phyloP scores from a whole-genome alignment of 2,113 vertebrate genomes.

The Ornithorhynchus anatinus region DNA sequence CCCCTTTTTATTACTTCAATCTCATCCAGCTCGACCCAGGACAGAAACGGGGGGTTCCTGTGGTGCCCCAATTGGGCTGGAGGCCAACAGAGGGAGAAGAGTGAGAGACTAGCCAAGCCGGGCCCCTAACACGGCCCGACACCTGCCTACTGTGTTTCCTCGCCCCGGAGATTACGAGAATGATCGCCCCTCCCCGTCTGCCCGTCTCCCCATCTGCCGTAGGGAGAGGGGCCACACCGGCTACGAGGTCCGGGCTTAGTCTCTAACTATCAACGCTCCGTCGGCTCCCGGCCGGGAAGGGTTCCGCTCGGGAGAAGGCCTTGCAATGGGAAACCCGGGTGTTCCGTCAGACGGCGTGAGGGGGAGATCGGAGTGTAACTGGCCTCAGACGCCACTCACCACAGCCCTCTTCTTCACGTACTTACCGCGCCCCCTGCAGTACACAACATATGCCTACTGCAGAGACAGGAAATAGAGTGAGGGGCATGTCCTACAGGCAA shows the following conservation, averaged over 20 bases:
- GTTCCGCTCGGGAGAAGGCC: slow-evolving; percentile 70
- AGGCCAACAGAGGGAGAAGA: slow-evolving; percentile 44
- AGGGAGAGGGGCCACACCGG: slow-evolving; percentile 60
- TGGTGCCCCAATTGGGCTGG: not conserved
- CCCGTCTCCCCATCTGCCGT: too few relatives aligned
- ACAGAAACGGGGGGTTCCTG: not conserved
- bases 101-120: slow-evolving; percentile 77
- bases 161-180: slow-evolving; percentile 35
- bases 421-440: slow-evolving; percentile 90
- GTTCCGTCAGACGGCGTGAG: slow-evolving; percentile 46
- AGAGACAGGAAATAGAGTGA: slow-evolving; percentile 86
- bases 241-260: slow-evolving; percentile 81
- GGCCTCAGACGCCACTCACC: slow-evolving; percentile 87
- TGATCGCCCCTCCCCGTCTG: slow-evolving; percentile 46
- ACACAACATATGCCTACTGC: slow-evolving; percentile 91
- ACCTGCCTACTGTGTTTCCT: slow-evolving; percentile 47
- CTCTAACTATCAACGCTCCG: slow-evolving; percentile 71
- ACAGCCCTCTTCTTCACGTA: slow-evolving; percentile 86
- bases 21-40: not conserved
- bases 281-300: slow-evolving; percentile 67
- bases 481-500: slow-evolving; percentile 89
- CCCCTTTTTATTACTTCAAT: not conserved
- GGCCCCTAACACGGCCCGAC: slow-evolving; percentile 71
- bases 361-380: slow-evolving; percentile 70
- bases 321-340: slow-evolving; percentile 84